phyloP scores from a whole-genome alignment of 2,888 invertebrate genomes.

The Sarcophaga carnaria region DNA sequence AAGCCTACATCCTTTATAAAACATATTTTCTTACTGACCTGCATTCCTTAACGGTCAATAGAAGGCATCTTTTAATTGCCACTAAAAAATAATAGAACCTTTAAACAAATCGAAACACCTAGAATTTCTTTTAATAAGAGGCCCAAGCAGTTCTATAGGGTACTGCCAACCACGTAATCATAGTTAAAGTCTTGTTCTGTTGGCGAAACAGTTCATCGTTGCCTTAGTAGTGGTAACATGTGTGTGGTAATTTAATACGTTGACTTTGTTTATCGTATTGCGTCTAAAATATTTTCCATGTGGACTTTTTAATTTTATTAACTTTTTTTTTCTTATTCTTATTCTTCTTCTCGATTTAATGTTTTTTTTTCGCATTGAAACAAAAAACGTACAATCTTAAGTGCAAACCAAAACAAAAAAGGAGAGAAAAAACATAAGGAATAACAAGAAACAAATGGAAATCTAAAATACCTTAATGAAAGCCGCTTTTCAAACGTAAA shows the following conservation, averaged over 20 bases:
- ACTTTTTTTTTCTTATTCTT: background rate
- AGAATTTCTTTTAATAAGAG: conserved; percentile 14
- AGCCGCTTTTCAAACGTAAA: conserved; percentile 61
- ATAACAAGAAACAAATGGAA: conserved; percentile 22
- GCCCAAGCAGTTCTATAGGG: background rate
- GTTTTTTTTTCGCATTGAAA: conserved; percentile 17
- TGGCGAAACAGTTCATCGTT: conserved; percentile 19
- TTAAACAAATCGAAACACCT: background rate
- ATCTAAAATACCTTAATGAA: conserved; percentile 64
- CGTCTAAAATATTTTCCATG: conserved; percentile 51
- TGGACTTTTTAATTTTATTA: conserved; percentile 17
- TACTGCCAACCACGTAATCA: conserved; percentile 5
- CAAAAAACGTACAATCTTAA: conserved; percentile 26
- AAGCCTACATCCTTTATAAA: background rate
- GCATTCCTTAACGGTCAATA: background rate
- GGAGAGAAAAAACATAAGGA: conserved; percentile 9
- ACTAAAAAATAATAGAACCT: background rate
- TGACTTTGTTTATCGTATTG: conserved; percentile 64
- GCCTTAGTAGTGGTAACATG: conserved; percentile 32
- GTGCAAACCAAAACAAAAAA: background rate
- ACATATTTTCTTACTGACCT: background rate
- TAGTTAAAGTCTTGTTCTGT: conserved; percentile 22
- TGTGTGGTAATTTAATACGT: conserved; percentile 68
- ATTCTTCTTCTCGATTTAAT: background rate
- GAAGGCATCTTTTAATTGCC: background rate